phyloP scores from a whole-genome alignment of 2,113 vertebrate genomes.

The Chloroceryle aenea region DNA sequence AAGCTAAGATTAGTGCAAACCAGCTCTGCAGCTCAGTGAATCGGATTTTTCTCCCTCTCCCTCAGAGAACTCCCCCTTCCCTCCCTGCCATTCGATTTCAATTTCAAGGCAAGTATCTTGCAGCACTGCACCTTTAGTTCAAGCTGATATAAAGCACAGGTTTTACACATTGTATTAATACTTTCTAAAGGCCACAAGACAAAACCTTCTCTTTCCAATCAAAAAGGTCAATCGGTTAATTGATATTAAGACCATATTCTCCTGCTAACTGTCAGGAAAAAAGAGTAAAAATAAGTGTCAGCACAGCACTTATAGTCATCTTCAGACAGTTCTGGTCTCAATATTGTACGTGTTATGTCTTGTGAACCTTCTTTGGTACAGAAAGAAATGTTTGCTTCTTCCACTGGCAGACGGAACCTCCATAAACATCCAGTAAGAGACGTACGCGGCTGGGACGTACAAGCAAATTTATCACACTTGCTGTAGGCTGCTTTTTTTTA shows the following conservation, averaged over 20 bases:
- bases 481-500: not conserved
- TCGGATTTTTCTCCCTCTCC: not conserved
- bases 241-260: not conserved
- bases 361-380: conserved; percentile 66
- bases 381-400: conserved; percentile 69
- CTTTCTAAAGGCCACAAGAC: conserved; percentile 64
- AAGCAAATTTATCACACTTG: not conserved
- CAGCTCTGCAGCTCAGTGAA: not conserved
- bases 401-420: conserved; percentile 48
- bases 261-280: not conserved
- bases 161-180: not conserved
- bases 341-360: conserved; percentile 32
- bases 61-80: not conserved
- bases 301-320: not conserved
- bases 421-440: not conserved
- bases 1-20: not conserved
- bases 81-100: not conserved
- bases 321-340: conserved; percentile 20
- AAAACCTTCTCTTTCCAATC: not conserved
- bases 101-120: not conserved
- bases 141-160: not conserved
- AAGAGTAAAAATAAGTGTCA: not conserved
- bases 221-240: not conserved
- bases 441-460: not conserved
- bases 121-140: conserved; percentile 52